Evolutionary conservation across 2,888 invertebrate genomes (phyloP).

Genomic region (Microctonus hyperodae): DNA sequence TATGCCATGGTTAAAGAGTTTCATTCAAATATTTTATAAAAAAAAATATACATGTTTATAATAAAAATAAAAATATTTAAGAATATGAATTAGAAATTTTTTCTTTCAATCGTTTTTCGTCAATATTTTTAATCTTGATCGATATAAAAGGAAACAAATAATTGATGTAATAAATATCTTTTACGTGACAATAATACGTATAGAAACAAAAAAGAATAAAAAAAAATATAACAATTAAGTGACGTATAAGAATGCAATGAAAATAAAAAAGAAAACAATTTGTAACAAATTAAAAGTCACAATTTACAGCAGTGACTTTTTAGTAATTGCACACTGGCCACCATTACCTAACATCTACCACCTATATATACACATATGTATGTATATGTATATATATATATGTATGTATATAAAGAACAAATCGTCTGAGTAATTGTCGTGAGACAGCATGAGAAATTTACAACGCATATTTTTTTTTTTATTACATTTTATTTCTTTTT

Average conservation of each 20-base stretch:
- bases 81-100: constrained; percentile 12
- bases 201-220: background rate
- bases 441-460: constrained; percentile 21
- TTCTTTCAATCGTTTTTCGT: background rate
- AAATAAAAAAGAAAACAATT: background rate
- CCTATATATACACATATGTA: no score
- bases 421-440: constrained; percentile 19
- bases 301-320: constrained; percentile 11
- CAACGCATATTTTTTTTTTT: constrained; percentile 3
- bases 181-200: no score
- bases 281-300: constrained; percentile 17
- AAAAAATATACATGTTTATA: no score
- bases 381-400: no score
- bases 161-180: no score
- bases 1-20: constrained; percentile 12
- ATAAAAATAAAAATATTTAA: no score
- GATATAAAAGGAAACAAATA: background rate
- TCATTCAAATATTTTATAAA: constrained; percentile 19
- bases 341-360: no score
- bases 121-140: background rate
- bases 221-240: background rate
- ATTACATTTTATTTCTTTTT: background rate
- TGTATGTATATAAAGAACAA: background rate
- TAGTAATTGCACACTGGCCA: background rate
- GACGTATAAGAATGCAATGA: background rate